A percentile compares a stretch with the other conserved stretches of the same genome.
These are phyloP conservation scores for Spisula subtruncata DNA, from an alignment of 2,888 invertebrate genomes.

Conservation along the genomic window DNA sequence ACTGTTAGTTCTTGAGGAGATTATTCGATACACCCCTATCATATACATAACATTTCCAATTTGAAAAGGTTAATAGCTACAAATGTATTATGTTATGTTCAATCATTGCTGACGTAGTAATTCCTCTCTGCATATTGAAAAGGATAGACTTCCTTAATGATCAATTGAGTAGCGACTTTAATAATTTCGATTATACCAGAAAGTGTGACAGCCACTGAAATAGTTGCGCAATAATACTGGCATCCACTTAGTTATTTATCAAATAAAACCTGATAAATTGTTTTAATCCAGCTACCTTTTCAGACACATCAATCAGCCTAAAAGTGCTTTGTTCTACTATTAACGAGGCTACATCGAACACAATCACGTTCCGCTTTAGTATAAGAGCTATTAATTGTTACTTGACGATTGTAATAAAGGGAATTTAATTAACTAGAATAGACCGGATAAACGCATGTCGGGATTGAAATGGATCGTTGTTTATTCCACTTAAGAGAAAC, in stretches of 20 bases:
- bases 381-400: neutral
- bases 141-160: neutral
- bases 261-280: constrained; percentile 21
- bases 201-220: constrained; percentile 4
- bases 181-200: constrained; percentile 2
- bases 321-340: neutral
- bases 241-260: constrained; percentile 15
- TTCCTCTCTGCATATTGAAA: neutral
- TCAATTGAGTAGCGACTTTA: constrained; percentile 3
- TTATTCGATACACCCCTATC: too few species aligned
- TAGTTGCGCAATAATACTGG: neutral
- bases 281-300: neutral
- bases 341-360: neutral
- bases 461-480: too few species aligned
- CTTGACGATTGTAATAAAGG: neutral
- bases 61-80: neutral
- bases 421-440: neutral
- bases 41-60: neutral
- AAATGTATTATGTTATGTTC: constrained; percentile 5
- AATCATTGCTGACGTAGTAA: neutral
- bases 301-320: constrained; percentile 8
- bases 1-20: too few species aligned
- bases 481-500: neutral
- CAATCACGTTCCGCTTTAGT: neutral
- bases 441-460: neutral